Conservation (phyloP, 2,888 invertebrate species). For the Xestoiulus laeticollis region DNA sequence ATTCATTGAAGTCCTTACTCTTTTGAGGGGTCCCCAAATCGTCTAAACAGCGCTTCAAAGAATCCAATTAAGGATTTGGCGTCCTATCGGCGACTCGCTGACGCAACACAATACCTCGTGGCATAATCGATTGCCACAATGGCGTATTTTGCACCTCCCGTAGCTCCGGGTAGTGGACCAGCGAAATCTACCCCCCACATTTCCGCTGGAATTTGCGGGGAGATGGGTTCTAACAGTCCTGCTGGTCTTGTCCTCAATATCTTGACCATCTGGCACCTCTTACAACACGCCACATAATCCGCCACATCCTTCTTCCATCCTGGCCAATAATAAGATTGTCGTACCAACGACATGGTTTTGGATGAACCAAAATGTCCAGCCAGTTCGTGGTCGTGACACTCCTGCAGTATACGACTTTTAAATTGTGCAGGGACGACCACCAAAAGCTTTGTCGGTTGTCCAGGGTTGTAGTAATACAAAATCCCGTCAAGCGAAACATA, state of each 20-base stretch:
- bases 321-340: too few species aligned
- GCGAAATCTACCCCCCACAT: not conserved
- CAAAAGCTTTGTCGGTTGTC: not conserved
- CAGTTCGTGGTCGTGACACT: not conserved
- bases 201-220: not conserved
- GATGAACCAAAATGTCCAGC: not conserved
- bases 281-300: too few species aligned
- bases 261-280: not conserved
- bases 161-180: not conserved
- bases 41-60: not conserved
- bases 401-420: too few species aligned
- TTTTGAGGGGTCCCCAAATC: not conserved
- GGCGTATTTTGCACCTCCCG: not conserved
- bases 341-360: too few species aligned
- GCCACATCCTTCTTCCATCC: too few species aligned
- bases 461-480: too few species aligned
- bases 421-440: not conserved
- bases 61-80: not conserved
- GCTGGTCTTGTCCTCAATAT: not conserved
- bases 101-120: too few species aligned
- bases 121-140: not conserved
- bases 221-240: not conserved
- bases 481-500: too few species aligned
- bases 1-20: not conserved
- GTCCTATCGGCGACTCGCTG: not conserved